Conservation (phyloP, 2,888 invertebrate species). For the Sminthurinus aureus region DNA sequence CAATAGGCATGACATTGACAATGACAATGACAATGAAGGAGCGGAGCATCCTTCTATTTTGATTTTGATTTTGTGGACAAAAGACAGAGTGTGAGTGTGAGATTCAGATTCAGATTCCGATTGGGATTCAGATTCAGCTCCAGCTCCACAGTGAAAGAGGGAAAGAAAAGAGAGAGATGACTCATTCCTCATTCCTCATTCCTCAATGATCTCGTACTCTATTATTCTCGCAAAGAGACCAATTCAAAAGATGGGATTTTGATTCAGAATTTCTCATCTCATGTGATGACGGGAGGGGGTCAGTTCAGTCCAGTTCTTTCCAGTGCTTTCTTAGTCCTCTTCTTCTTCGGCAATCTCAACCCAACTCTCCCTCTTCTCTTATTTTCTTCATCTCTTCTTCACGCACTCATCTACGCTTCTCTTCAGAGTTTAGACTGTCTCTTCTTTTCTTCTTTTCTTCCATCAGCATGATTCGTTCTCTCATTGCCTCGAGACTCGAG, state of each 20-base stretch:
- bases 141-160: neutral
- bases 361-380: constrained; percentile 9
- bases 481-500: constrained; percentile 35
- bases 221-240: constrained; percentile 21
- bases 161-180: neutral
- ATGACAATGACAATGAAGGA: no score
- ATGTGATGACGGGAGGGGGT: constrained; percentile 30
- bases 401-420: neutral
- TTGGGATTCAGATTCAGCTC: no score
- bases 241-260: constrained; percentile 37
- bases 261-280: constrained; percentile 35
- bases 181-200: neutral
- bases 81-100: no score
- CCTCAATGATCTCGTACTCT: neutral
- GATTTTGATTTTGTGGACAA: no score
- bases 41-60: no score
- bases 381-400: neutral
- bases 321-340: no score
- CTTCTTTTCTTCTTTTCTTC: neutral
- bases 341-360: no score
- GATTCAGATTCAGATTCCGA: no score
- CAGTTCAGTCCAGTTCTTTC: no score
- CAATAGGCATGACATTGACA: no score
- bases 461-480: constrained; percentile 28
- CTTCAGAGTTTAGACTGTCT: neutral